Conservation (phyloP, 2,113 vertebrate species). For the Tetraodon nigroviridis region DNA sequence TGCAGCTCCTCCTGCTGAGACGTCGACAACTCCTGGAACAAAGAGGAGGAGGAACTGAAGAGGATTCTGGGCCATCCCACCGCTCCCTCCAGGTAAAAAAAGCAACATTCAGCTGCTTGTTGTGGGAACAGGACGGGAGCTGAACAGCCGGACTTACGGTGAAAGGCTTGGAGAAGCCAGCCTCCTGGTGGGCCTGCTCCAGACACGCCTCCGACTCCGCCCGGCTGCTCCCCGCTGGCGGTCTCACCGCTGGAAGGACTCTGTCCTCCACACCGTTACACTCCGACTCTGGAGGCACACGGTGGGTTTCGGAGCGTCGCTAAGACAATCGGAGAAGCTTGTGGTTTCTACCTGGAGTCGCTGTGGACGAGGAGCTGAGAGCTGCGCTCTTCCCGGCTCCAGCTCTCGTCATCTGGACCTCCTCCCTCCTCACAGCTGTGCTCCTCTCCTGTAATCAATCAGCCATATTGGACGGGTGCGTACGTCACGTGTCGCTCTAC, state of each 20-base stretch:
- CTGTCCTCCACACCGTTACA: constrained; percentile 37
- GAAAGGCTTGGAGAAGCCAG: constrained; percentile 72
- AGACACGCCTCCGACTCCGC: constrained; percentile 67
- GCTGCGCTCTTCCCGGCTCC: constrained; percentile 20
- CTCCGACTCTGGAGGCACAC: too few species aligned
- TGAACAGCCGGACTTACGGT: constrained; percentile 60
- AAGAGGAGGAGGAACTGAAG: not conserved
- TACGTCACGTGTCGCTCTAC: not conserved
- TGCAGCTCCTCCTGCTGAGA: constrained; percentile 83
- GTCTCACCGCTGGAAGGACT: constrained; percentile 62
- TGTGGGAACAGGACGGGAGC: not conserved
- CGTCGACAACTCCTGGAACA: constrained; percentile 76
- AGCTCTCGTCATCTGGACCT: constrained; percentile 8
- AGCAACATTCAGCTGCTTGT: not conserved
- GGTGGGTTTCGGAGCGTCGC: too few species aligned
- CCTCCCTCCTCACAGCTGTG: constrained; percentile 25
- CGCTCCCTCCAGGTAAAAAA: not conserved
- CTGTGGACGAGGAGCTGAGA: constrained; percentile 41
- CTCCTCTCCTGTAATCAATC: constrained; percentile 36
- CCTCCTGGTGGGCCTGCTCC: constrained; percentile 75
- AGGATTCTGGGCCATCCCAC: not conserved
- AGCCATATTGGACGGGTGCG: not conserved
- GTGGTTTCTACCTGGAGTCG: constrained; percentile 43
- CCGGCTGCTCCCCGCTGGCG: constrained; percentile 59
- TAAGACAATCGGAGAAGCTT: too few species aligned